Conservation (phyloP, 1,140 invertebrate genomes). For the Drosophila bipectinata region DNA sequence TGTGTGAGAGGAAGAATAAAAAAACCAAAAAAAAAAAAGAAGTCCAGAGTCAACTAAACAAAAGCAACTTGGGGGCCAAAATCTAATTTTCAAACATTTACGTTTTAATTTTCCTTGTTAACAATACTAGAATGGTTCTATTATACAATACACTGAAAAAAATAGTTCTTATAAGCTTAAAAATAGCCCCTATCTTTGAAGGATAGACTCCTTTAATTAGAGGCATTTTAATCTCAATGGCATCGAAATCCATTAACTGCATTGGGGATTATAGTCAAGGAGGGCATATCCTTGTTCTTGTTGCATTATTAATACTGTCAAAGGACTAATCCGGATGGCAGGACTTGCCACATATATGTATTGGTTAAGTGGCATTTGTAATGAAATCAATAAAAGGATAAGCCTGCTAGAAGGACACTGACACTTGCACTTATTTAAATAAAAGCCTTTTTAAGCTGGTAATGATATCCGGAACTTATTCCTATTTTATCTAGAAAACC, state of each 20-base stretch:
- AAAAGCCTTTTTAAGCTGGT: neutral
- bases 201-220: constrained; percentile 14
- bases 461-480: neutral
- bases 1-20: neutral
- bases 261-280: constrained; percentile 14
- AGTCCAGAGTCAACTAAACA: constrained; percentile 55
- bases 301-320: constrained; percentile 49
- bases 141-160: neutral
- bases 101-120: constrained; percentile 81
- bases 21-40: constrained; percentile 8
- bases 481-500: no score
- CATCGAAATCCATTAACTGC: constrained; percentile 31
- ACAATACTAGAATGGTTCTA: constrained; percentile 56
- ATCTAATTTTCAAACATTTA: constrained; percentile 83
- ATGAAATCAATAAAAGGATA: constrained; percentile 53
- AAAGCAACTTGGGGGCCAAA: constrained; percentile 65
- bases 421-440: neutral
- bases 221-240: neutral
- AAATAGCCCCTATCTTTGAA: neutral
- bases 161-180: neutral
- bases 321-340: constrained; percentile 29
- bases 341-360: constrained; percentile 10
- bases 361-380: constrained; percentile 54
- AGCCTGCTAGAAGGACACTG: constrained; percentile 23
- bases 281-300: constrained; percentile 42